Base-by-base conservation (phyloP, 2,797 vertebrate species). In the Cynopterus sphinx region DNA sequence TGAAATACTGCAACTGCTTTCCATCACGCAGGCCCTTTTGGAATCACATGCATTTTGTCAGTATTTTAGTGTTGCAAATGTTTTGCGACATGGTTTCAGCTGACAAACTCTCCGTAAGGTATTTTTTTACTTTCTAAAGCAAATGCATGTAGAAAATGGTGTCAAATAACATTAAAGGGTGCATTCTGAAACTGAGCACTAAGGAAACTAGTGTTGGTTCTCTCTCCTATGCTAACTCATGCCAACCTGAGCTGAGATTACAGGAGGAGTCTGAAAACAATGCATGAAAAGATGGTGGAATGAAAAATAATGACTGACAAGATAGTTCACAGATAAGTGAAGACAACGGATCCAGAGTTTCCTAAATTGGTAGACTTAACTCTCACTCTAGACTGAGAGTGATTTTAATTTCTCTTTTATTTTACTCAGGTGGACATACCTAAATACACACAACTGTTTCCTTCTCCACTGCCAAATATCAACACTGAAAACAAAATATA, bases 31-130 rank as follows among this genome's bases (percentile, higher is more conserved):
- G 82, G 74, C 39, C 55, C 71, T 73, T 88, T 94, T 17, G 67
- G 94, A 95, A 96, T 95, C 88, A 59, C 63, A 94, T 55, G 43
- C 46, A 75, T 96, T 91, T 83, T 86, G 90, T 95, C 88, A 91
- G 67, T 88, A 95, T 78, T 92, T 97, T 55, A 46, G 78, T 92
- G 95, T 92, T 90, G 67, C 81, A 92, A 96, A 96, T 82, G 59
- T 96, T 96, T 96, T 93, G 94, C 77, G 90, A 85, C 81, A 78
- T 31, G 84, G 82, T 96, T 95, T 97, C 94, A 85, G 94, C 88
- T 90, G 90, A 96, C 83, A 95, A 87, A 91, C 28, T 87, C 75
- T 97, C 93, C 67, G 43, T 65, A 78, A 71, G 17, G 43, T 73
- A 55, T 94, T 95, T 78, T 78, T 93, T 57, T 70, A 68, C 36